phyloP scores from a whole-genome alignment of 2,888 invertebrate genomes.

The Empis stercorea region DNA sequence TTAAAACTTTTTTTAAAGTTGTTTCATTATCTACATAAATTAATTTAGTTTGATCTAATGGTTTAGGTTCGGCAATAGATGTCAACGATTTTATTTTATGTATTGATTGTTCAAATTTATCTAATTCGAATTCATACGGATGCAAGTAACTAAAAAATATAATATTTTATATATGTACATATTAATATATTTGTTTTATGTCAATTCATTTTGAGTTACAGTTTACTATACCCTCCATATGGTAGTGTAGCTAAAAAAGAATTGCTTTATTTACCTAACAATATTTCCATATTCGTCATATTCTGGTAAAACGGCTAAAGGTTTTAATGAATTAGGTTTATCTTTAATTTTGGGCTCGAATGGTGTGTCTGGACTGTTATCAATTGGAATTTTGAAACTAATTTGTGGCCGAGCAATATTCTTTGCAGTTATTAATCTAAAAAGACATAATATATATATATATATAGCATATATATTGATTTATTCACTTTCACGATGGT shows the following conservation, averaged over 20 bases:
- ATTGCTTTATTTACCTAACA: conserved; percentile 38
- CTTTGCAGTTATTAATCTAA: conserved; percentile 52
- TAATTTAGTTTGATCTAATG: conserved; percentile 47
- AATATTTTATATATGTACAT: neutral
- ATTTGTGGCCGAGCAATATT: conserved; percentile 72
- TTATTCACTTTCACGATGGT: no score
- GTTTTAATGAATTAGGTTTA: conserved; percentile 79
- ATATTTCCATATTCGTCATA: conserved; percentile 49
- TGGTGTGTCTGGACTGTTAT: conserved; percentile 58
- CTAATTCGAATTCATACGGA: conserved; percentile 78
- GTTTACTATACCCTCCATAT: no score
- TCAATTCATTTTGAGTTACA: no score
- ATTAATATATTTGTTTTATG: conserved; percentile 19
- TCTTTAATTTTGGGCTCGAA: conserved; percentile 74
- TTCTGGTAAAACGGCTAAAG: conserved; percentile 59
- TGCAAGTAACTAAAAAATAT: conserved; percentile 54
- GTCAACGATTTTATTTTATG: conserved; percentile 38
- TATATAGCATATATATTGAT: no score
- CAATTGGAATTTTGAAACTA: conserved; percentile 69
- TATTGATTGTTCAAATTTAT: conserved; percentile 49
- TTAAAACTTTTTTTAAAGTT: conserved; percentile 50
- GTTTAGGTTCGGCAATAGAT: conserved; percentile 34
- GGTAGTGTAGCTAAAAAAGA: no score
- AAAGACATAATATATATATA: neutral
- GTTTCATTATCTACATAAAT: conserved; percentile 52